Base-by-base conservation (phyloP, 2,113 vertebrate genomes). In the Crotalus horridus region DNA sequence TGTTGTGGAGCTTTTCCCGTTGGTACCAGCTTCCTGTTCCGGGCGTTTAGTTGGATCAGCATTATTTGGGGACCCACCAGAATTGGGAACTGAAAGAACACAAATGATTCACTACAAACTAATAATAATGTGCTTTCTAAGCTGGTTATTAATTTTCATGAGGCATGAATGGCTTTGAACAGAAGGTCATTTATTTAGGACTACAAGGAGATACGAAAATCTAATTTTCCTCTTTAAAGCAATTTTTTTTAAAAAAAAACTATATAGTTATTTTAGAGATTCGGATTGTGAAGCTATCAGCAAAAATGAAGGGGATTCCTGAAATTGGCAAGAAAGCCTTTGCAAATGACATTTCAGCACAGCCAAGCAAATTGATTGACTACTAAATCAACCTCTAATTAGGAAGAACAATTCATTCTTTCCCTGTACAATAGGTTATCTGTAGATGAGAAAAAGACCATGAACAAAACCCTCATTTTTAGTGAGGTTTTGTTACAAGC, bases 341-440 rank as follows among this genome's bases (percentile, higher is more conserved):
- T 97, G 96, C 98, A 98, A 97, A 98, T 98, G 98, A 98, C 97
- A 97, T 97, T 98, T 98, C 97, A 98, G 97, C 98, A 97, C 97
- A 97, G 97, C 96, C 95, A 95, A 97, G 97, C 92, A 95, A 97
- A 95, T 9, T 98, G 97, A 98, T 48, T 97, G 98, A 97, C 96
- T 98, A 96, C 96, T 96, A 94, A 96, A 97, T 95, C 96, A 95
- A 97, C 95, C 96, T 97, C 96, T 97, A 97, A 96, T 97, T 96
- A 95, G 97, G 97, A 90, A 97, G 96, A 97, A 95, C 96, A 96
- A 96, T 96, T 96, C 95, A 96, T 97, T 96, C 95, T 95, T 96
- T 46, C 59, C 95, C 95, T 97, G 96, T 94, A 97, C 96, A 96
- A 96, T 96, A 96, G 96, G 96, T 97, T 97, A 96, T 95, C 97